Conservation (phyloP, 2,888 invertebrate genomes). For the Melieria crassipennis region DNA sequence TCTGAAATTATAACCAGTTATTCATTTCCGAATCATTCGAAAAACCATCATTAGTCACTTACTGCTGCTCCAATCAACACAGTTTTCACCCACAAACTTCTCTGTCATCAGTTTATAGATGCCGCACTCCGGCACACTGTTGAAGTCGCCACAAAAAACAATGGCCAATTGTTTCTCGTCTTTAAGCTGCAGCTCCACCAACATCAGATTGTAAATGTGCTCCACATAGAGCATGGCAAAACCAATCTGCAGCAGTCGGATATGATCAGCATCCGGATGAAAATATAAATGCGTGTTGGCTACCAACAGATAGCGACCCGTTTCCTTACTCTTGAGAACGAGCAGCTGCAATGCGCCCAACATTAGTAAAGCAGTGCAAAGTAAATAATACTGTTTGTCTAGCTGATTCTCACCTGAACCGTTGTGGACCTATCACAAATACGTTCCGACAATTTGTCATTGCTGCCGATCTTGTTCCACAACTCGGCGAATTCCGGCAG, state of each 20-base stretch:
- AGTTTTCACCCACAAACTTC: constrained; percentile 72
- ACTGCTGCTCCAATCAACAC: constrained; percentile 84
- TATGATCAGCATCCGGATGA: constrained; percentile 89
- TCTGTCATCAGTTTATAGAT: constrained; percentile 81
- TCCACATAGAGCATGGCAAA: constrained; percentile 77
- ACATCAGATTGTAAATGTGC: constrained; percentile 66
- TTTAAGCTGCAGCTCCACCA: constrained; percentile 44
- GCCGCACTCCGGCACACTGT: constrained; percentile 85
- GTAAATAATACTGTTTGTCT: neutral
- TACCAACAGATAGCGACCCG: constrained; percentile 71
- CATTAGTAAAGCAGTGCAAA: neutral
- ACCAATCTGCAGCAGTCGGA: constrained; percentile 86
- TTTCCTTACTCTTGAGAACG: constrained; percentile 70
- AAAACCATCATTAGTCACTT: constrained; percentile 60
- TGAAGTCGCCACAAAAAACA: constrained; percentile 92
- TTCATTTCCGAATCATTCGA: neutral
- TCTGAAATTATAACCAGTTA: constrained; percentile 67
- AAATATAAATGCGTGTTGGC: constrained; percentile 96
- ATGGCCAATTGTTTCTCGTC: constrained; percentile 70
- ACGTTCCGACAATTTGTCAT: constrained; percentile 70
- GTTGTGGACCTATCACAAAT: constrained; percentile 75
- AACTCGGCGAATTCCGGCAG: constrained; percentile 69
- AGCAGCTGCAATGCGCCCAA: constrained; percentile 61
- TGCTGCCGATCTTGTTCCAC: constrained; percentile 72
- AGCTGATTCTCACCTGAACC: constrained; percentile 67